Base-by-base conservation (phyloP, 2,113 vertebrate genomes). In the Myotis yumanensis region DNA sequence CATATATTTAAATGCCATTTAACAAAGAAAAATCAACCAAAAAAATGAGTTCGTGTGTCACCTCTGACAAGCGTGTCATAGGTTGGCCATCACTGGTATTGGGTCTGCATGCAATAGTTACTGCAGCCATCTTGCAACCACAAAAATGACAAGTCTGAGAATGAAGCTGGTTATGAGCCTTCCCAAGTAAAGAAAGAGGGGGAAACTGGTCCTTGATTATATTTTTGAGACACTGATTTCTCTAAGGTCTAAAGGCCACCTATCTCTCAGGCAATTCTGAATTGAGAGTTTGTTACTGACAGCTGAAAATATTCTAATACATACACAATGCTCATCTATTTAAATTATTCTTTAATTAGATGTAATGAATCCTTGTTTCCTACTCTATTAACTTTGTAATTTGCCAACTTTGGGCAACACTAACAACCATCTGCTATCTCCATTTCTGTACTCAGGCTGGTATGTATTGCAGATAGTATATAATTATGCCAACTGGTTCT, bases 181-280 rank as follows among this genome's bases (percentile, higher is more conserved):
- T 81, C 57, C 22, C 5, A 83, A 79, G 23, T 30, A 7, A 40
- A 52, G 11, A 91, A 68, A 48, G 15, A 15, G 35, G 4, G 14
- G 25, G 46, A 7, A 76, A 20, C 32, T 43, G 37, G 10, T 43
- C 30, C 17, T 77, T 52, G n/a, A 85, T 75, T 37, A 57, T 40
- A 64, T 84, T 48, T 89, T 86, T 77, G 35, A 91, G 59, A 69
- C 17, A 68, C 17, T 73, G 30, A 83, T 85, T 30, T 43, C 15
- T 75, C 7, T 15, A 69, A 66, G 79, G 20, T 17, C 20, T 25
- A 92, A 80, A 51, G 4, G 20, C 5, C 4, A 64, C 12, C 8
- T 76, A 51, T 79, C 59, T 59, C 71, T 89, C 12, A 79, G 72
- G 59, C 28, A 92, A 82, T 83, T 95, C 51, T 79, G 64, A 87